phyloP scores from a whole-genome alignment of 2,888 invertebrate species.

The Drosophila austrosaltans region DNA sequence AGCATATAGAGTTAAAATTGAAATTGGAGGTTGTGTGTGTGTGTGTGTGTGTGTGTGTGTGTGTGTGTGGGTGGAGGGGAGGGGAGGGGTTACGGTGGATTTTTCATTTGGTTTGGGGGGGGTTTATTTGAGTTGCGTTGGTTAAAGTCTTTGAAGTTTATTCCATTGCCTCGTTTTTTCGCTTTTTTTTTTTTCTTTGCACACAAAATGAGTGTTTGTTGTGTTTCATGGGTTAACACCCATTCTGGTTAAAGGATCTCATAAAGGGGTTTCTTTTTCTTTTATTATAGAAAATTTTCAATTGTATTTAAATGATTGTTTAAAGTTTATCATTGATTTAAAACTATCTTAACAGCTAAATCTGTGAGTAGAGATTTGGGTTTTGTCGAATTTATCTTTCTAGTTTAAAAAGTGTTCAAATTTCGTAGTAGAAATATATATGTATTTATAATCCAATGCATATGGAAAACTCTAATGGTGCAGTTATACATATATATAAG shows the following conservation, averaged over 20 bases:
- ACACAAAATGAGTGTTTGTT: conserved; percentile 68
- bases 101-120: conserved; percentile 28
- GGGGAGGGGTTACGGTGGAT: background rate
- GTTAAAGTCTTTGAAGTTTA: conserved; percentile 66
- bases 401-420: too few relatives aligned
- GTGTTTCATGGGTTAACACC: conserved; percentile 72
- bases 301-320: conserved; percentile 8
- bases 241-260: conserved; percentile 34
- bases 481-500: too few relatives aligned
- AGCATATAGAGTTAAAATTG: background rate
- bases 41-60: too few relatives aligned
- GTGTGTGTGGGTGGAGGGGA: background rate
- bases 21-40: background rate
- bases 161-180: background rate
- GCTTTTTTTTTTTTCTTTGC: conserved; percentile 24
- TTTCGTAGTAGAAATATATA: too few relatives aligned
- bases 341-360: too few relatives aligned
- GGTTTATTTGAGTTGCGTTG: conserved; percentile 52
- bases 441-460: too few relatives aligned
- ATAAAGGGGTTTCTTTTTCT: background rate
- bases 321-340: background rate
- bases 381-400: too few relatives aligned
- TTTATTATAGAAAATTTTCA: background rate
- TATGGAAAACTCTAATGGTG: too few relatives aligned
- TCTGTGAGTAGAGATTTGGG: too few relatives aligned